Conservation (phyloP, 2,797 vertebrate genomes). For the Jordanella pulchra region DNA sequence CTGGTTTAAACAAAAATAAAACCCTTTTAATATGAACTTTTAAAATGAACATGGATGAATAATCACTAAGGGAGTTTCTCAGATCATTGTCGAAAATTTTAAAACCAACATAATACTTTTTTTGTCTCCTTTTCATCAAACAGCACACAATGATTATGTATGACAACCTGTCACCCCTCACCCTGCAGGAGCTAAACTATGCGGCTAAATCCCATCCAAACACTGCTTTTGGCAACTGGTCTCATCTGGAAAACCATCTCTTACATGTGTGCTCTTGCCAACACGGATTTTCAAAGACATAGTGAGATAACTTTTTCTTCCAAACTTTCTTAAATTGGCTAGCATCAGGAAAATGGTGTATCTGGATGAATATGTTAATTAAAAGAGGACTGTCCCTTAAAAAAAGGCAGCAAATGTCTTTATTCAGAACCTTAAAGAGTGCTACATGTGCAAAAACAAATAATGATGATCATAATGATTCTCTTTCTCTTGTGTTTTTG, state of each 20-base stretch:
- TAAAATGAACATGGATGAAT: background rate
- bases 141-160: conserved; percentile 26
- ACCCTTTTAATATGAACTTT: background rate
- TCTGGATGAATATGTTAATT: no score
- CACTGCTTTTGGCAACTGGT: conserved; percentile 38
- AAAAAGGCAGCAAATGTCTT: no score
- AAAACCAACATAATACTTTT: background rate
- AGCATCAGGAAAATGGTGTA: no score
- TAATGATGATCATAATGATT: no score
- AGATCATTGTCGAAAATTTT: background rate
- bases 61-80: background rate
- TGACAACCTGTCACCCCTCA: conserved; percentile 41
- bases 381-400: no score
- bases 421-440: no score
- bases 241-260: conserved; percentile 59
- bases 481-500: no score
- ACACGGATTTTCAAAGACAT: conserved; percentile 14
- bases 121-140: background rate
- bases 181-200: conserved; percentile 35
- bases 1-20: background rate
- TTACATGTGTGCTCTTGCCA: conserved; percentile 1
- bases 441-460: no score
- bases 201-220: conserved; percentile 45
- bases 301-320: conserved; percentile 27
- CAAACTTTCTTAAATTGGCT: conserved; percentile 7